Conservation (phyloP, 2,797 vertebrate genomes). For the Diglossa cyanea region DNA sequence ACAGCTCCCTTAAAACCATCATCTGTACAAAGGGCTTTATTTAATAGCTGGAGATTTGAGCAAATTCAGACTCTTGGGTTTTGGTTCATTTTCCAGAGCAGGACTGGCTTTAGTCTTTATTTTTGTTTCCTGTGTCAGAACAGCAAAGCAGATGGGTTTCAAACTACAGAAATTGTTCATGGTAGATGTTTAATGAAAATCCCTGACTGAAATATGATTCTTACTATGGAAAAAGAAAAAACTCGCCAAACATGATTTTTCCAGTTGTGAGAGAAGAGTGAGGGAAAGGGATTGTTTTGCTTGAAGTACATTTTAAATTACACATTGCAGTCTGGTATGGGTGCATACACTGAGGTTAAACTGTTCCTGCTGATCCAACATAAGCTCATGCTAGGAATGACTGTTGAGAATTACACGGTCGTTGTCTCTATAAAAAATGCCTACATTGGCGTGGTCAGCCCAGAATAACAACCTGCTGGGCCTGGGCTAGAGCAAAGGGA, state of each 20-base stretch:
- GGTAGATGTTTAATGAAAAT: not conserved
- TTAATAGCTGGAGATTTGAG: not conserved
- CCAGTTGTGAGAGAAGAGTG: not conserved
- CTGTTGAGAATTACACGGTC: not conserved
- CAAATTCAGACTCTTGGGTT: not conserved
- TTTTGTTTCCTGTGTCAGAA: slow-evolving; percentile 14
- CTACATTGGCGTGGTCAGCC: not conserved
- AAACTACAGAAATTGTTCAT: not conserved
- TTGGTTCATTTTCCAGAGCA: slow-evolving; percentile 3
- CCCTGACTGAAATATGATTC: not conserved
- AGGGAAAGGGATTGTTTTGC: not conserved
- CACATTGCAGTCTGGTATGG: not conserved
- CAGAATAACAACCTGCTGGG: not conserved
- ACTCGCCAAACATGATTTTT: not conserved
- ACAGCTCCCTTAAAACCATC: not conserved
- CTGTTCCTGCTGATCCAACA: not conserved
- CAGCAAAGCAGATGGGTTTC: slow-evolving; percentile 34
- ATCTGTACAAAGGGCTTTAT: not conserved
- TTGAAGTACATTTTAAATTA: not conserved
- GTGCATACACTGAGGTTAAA: not conserved
- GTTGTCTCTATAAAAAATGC: not conserved
- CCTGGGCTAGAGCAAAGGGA: not conserved
- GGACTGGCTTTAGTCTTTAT: not conserved
- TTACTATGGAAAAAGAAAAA: not conserved
- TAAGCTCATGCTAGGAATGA: not conserved